A percentile compares a stretch with the other conserved stretches of the same genome.
These are phyloP conservation scores for Thera obeliscata DNA, from an alignment of 2,888 invertebrate genomes.

Conservation along the genomic window DNA sequence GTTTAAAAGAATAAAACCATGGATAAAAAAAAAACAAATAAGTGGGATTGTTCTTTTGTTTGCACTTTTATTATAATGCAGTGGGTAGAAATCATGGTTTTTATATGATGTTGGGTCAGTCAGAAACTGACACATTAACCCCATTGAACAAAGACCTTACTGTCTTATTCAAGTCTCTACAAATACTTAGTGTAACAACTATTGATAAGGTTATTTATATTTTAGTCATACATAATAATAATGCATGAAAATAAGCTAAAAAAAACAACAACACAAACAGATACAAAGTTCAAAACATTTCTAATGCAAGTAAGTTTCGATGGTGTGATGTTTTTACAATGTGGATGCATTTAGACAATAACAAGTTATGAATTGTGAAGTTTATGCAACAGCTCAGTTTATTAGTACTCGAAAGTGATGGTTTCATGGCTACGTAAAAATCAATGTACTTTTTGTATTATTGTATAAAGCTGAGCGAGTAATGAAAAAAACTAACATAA, in stretches of 20 bases:
- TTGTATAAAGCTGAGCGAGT: slow-evolving; percentile 53
- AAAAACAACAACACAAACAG: slow-evolving; percentile 39
- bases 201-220: background rate
- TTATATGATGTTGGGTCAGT: too few species aligned
- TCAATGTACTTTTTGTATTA: slow-evolving; percentile 46
- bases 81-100: too few species aligned
- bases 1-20: too few species aligned
- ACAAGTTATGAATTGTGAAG: slow-evolving; percentile 40
- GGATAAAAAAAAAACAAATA: too few species aligned
- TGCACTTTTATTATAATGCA: background rate
- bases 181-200: background rate
- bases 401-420: slow-evolving; percentile 44
- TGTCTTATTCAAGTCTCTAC: background rate
- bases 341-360: slow-evolving; percentile 51
- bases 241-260: slow-evolving; percentile 14
- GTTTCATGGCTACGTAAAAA: slow-evolving; percentile 44
- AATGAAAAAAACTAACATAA: slow-evolving; percentile 39
- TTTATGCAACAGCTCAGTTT: slow-evolving; percentile 34
- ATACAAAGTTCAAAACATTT: slow-evolving; percentile 46
- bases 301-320: slow-evolving; percentile 80
- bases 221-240: slow-evolving; percentile 8
- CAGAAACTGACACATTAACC: background rate
- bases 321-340: slow-evolving; percentile 79
- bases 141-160: background rate
- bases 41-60: background rate